These are phyloP conservation scores for Cantharis rustica DNA, from an alignment of 2,888 invertebrate species.

Conservation along the genomic window DNA sequence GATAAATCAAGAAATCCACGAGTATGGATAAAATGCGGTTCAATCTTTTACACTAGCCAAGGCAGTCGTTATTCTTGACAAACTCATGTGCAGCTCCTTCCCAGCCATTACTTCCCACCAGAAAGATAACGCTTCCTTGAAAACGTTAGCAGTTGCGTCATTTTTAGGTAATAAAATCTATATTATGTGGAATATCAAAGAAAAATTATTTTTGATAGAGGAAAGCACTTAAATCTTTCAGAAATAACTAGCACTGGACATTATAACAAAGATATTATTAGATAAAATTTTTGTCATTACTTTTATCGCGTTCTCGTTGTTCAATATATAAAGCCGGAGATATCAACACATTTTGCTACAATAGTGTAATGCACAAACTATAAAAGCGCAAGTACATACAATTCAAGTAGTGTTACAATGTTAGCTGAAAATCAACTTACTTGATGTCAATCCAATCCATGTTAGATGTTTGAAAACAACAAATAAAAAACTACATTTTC, in stretches of 20 bases:
- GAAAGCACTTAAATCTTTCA: slow-evolving; percentile 12
- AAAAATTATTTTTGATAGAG: slow-evolving; percentile 13
- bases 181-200: slow-evolving; percentile 13
- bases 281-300: slow-evolving; percentile 2
- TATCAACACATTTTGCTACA: neutral
- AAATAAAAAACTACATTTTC: neutral
- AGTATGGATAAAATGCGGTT: slow-evolving; percentile 27
- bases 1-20: slow-evolving; percentile 39
- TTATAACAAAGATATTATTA: slow-evolving; percentile 3
- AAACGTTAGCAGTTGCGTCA: slow-evolving; percentile 15
- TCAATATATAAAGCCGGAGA: neutral
- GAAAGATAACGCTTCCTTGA: slow-evolving; percentile 22
- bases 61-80: slow-evolving; percentile 15
- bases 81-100: slow-evolving; percentile 16
- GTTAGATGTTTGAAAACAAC: neutral
- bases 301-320: neutral
- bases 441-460: neutral
- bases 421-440: neutral
- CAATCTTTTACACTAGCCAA: slow-evolving; percentile 11
- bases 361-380: neutral
- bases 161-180: slow-evolving; percentile 16
- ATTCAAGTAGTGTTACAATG: neutral
- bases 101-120: slow-evolving; percentile 22
- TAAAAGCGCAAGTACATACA: no score
- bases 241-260: slow-evolving; percentile 4